Conservation (phyloP, 2,888 invertebrate genomes). For the Hipparchia semele region DNA sequence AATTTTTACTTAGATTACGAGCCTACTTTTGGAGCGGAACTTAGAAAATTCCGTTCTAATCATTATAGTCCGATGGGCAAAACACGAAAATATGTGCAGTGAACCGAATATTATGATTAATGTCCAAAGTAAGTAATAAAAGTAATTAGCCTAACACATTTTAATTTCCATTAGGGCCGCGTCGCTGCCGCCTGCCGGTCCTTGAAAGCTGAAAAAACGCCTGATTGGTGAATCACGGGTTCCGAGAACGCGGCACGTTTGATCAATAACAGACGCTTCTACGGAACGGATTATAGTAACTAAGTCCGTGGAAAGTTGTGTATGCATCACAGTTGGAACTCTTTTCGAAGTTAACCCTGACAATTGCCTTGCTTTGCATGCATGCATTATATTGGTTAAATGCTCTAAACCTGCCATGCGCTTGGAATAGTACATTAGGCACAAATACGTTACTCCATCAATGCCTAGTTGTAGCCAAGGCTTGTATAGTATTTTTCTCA, state of each 20-base stretch:
- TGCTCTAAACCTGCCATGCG: no score
- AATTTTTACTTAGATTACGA: no score
- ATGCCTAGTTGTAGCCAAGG: no score
- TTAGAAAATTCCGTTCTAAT: no score
- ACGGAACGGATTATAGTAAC: slow-evolving; percentile 31
- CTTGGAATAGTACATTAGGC: no score
- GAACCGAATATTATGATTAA: slow-evolving; percentile 6
- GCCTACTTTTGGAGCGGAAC: no score
- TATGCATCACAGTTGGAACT: not conserved
- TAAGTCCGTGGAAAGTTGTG: not conserved
- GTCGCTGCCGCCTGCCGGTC: slow-evolving; percentile 5
- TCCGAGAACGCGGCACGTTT: slow-evolving; percentile 46
- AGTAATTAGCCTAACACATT: slow-evolving; percentile 26
- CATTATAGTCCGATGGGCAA: no score
- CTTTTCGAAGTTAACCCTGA: not conserved
- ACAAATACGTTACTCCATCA: no score
- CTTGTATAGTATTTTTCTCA: no score
- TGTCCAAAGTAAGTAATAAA: slow-evolving; percentile 18
- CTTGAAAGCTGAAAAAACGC: slow-evolving; percentile 33
- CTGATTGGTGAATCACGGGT: slow-evolving; percentile 41
- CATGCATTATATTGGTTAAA: no score
- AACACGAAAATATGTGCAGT: not conserved
- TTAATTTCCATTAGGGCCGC: slow-evolving; percentile 21
- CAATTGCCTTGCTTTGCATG: no score
- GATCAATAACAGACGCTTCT: slow-evolving; percentile 40